Base-by-base conservation (phyloP, 2,113 vertebrate genomes). In the Eulemur macaco region DNA sequence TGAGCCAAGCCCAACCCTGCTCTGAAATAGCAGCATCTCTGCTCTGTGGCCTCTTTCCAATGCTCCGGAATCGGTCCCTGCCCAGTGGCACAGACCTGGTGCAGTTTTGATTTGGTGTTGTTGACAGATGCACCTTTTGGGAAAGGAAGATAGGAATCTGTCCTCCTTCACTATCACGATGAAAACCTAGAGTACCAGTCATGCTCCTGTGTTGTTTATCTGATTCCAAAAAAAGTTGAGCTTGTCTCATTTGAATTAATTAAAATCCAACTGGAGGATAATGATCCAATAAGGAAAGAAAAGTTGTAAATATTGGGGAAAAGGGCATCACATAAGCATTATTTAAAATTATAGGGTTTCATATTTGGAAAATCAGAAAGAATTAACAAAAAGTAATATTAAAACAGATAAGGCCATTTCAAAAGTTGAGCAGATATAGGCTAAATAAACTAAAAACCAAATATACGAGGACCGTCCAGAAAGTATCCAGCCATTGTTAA, bases 371-470 rank as follows among this genome's bases (percentile, higher is more conserved):
- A 93, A 77, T 85, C 60, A 93, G 66, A 86, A 21, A 83, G 12
- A 84, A 91, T 86, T 89, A 85, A 45, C 7, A 94, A 94, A 89
- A 89, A 84, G 39, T 73, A 60, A 68, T 37, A 50, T 77, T 83
- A 45, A 13, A 60, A 64, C 6, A 86, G 54, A 82, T 18, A 83
- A 89, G 7, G 8, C 7, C 34, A 81, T 27, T 95, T 66, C 63
- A 5, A 78, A 94, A 95, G 25, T 78, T 71, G 37, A 21, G 39
- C 23, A 77, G 8, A 63, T 68, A 77, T 17, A 89, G 50, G 21
- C 17, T 74, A 76, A 66, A 27, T 77, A 50, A n/a, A 45, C 15
- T 71, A 84, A 92, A 78, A 52, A 39, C 0, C 13, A 91, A n/a
- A 86, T 45, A 89, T 45, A 56, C 20, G 7, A 56, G 6, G 54